Base-by-base conservation (phyloP, 2,888 invertebrate species). In the Leptarthrus brevirostris region DNA sequence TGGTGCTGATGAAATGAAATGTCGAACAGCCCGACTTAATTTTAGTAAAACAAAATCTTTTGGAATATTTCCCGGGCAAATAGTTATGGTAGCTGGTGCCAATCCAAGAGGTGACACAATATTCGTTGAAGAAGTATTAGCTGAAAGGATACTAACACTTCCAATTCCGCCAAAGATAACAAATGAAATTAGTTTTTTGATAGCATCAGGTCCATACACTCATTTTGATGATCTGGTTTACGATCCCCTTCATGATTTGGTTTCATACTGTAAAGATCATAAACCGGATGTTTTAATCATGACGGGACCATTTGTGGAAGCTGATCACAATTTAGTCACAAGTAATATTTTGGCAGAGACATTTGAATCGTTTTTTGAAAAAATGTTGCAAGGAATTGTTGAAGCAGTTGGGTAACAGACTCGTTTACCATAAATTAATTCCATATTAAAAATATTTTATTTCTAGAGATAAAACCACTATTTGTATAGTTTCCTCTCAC, bases 121-220 rank as follows among this genome's bases (percentile, higher is more conserved):
- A 76, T 82, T 90, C 18, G 93, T 90, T 0, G 88, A 90, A 30
- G 89, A 91, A 79, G 83, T 95, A 2, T 89, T 87, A 80, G 83
- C 86, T 2, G 90, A 91, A 78, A 89, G 88, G 1, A 81, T 84
- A 18, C 82, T 87, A 26, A 80, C 83, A 5, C 84, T 80, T 79
- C 83, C 86, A 2, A 84, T 83, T 79, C 86, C 83, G 74, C 86
- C 84, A 72, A 83, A 85, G 80, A 86, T 86, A 30, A 79, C 79
- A 86, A 90, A 88, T 36, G 86, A 87, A 76, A 76, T 92, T 64
- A 89, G 90, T 79, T 85, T 96, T 74, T 87, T 95, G 12, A 86
- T 94, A 47, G 94, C 93, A 1, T 88, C 92, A 22, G 97, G 96
- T 0, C 97, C 97, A 0, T 97, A 91, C 81, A 94, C 95, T 0